phyloP scores from a whole-genome alignment of 2,113 vertebrate genomes.

The Channa maculata region DNA sequence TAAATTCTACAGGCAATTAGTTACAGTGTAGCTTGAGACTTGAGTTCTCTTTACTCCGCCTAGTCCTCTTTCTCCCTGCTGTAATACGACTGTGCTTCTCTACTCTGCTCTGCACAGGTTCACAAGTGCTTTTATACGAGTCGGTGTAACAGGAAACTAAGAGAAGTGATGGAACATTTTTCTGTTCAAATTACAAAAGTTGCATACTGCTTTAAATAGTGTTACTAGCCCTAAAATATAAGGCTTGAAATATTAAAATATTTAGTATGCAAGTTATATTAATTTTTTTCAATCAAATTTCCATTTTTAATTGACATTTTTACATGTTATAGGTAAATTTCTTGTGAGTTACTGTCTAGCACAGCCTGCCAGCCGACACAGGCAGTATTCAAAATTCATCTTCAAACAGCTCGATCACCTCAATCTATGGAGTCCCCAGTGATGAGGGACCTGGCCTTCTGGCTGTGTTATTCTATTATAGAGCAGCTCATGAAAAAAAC shows the following conservation, averaged over 20 bases:
- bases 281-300: conserved; percentile 17
- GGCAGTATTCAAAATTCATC: conserved; percentile 66
- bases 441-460: conserved; percentile 68
- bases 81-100: no score
- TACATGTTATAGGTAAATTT: conserved; percentile 38
- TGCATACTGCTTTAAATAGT: background rate
- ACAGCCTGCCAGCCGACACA: conserved; percentile 31
- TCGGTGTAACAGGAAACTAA: no score
- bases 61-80: no score
- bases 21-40: no score
- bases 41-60: no score
- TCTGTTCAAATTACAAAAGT: background rate
- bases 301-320: conserved; percentile 47
- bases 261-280: conserved; percentile 17
- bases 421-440: conserved; percentile 60
- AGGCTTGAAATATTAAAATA: no score
- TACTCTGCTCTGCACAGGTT: no score
- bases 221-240: background rate
- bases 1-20: no score
- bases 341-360: conserved; percentile 13
- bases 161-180: background rate
- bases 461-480: conserved; percentile 74
- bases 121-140: no score
- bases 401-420: conserved; percentile 71
- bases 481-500: conserved; percentile 76